Evolutionary conservation across 1,140 invertebrate species (phyloP), one percentile per base, ranked within the genome.

Genomic region (Glomeris maerens): DNA sequence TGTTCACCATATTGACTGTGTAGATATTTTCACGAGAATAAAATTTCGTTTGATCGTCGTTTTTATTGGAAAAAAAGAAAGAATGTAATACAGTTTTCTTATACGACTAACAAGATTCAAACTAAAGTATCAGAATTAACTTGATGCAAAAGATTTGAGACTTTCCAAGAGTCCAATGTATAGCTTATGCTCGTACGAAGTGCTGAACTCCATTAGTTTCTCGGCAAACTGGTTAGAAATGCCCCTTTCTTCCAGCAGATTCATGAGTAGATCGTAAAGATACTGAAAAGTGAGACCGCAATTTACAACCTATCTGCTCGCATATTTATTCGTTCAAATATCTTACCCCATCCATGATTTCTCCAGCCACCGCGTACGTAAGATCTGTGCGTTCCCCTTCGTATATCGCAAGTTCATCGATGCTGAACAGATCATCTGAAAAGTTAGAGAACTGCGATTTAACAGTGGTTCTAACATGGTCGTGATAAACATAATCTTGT

Each of bases 231-330:
- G 85, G 64, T 92, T 90, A 52, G 80, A 81, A 50, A 96, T 74
- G 26, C 90, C 90, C 60, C 92, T 87, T 61, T 95, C 90, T 64
- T 94, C 89, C 45, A 96, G 71, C 51, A 87, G 75, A 61, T 93
- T 92, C 83, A 95, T 87, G 38, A 95, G 68, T 21, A 94, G 72
- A 66, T 95, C 91, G 63, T 95, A 95, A 23, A 96, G 68, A 62
- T 90, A 88, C 86, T 48, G 50, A 39, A 27, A n/a, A n/a, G n/a
- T n/a, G n/a, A 47, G 48, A 45, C 20, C 21, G 27, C 23, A 46
- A 21, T n/a, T 25, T 23, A 31, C 36, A 48, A 45, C 45, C 40
- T 23, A 53, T 21, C 2, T 36, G 40, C 10, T 13, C 20, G n/a
- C 20, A 29, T 17, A 48, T 7, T n/a, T 29, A 39, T 25, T 4